Base-by-base conservation (phyloP, 1,140 invertebrate genomes). In the Drusus annulatus region DNA sequence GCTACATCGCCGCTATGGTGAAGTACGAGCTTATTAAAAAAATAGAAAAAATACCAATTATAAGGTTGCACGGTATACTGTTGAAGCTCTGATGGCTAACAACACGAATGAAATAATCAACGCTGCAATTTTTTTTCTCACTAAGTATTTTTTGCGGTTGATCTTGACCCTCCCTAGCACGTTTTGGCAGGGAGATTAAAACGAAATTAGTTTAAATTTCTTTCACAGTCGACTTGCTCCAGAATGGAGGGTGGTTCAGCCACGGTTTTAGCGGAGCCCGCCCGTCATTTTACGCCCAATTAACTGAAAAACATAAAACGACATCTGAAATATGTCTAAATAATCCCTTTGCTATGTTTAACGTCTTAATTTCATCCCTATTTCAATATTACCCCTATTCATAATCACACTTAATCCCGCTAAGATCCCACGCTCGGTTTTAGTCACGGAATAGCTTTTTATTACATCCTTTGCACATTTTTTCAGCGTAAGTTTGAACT, bases 221-320 rank as follows among this genome's bases (percentile, higher is more conserved):
- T 36, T 28, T 76, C 54, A 60, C 74, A 76, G 54, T 45, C 60
- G 74, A 76, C 74, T 76, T 7, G n/a, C 3, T 60, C 19, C 15
- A 17, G 31, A 62, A 28, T 36, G 25, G 21, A 60, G 31, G 74
- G 28, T 19, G 74, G 74, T 60, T 36, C 56, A 45, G 25, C 8
- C 19, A 13, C n/a, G 25, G 68, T 71, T 31, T 71, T 74, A 54
- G 71, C 71, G 15, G n/a, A 62, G 13, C 28, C 25, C 56, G 31
- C 58, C 19, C 69, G 69, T 51, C 58, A 77, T 77, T 77, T 77
- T 77, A 77, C 75, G 75, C 58, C 7, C 60, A 77, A 77, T 77
- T 77, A 77, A 63, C 60, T 8, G 13, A 23, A 21, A 65, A 50
- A 50, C 17, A 65, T 77, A 28, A 65, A 62, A 51, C 63, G 58